Conservation (phyloP, 2,797 vertebrate genomes). For the Euphonia xanthogaster region DNA sequence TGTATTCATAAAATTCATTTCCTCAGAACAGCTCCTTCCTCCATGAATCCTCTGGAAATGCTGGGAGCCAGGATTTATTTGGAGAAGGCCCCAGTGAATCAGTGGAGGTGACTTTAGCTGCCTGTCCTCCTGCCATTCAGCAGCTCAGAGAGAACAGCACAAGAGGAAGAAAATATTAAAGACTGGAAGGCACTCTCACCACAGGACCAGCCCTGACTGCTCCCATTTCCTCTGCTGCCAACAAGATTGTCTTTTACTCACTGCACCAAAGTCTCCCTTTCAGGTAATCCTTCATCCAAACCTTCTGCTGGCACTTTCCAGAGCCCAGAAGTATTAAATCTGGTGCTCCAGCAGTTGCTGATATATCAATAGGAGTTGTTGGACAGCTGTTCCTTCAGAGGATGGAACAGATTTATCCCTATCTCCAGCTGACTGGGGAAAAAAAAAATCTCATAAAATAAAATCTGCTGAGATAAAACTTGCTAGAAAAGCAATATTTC, state of each 20-base stretch:
- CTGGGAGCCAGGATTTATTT: background rate
- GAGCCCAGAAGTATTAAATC: conserved; percentile 35
- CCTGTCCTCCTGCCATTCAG: conserved; percentile 13
- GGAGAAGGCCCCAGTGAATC: background rate
- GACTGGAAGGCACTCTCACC: background rate
- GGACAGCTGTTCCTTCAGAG: conserved; percentile 14
- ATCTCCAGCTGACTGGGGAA: background rate
- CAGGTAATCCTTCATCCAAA: conserved; percentile 44
- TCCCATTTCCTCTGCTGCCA: conserved; percentile 39
- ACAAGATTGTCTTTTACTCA: background rate
- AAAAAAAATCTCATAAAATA: background rate
- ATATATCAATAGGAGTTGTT: conserved; percentile 32
- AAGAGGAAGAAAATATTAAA: conserved; percentile 6
- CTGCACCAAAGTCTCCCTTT: background rate
- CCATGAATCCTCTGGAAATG: background rate
- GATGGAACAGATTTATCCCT: conserved; percentile 20
- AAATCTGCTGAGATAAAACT: background rate
- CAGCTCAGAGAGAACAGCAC: background rate
- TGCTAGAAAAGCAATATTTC: background rate
- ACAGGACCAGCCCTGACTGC: conserved; percentile 9
- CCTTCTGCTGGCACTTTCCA: conserved; percentile 46
- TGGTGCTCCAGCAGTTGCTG: conserved; percentile 48
- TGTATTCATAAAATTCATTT: background rate
- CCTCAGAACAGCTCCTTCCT: background rate
- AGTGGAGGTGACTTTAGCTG: conserved; percentile 39